These are phyloP conservation scores for Eurytoma adleriae DNA, from an alignment of 2,888 invertebrate species.

Conservation along the genomic window DNA sequence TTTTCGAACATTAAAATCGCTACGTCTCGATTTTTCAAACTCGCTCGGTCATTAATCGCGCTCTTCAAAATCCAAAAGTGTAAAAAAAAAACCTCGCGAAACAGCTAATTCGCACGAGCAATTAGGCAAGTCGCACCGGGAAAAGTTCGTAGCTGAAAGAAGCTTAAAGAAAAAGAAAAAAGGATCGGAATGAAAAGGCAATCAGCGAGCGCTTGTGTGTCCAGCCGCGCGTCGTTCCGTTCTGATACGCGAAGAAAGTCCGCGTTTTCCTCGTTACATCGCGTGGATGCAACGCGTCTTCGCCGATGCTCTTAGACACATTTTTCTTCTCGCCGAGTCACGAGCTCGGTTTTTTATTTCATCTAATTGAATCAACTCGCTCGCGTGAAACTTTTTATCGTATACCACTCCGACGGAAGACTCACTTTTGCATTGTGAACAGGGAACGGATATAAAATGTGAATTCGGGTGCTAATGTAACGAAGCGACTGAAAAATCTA, in stretches of 20 bases:
- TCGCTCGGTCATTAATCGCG: not conserved
- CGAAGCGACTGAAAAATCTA: no score
- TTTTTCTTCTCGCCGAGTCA: slow-evolving; percentile 24
- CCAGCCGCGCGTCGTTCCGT: slow-evolving; percentile 64
- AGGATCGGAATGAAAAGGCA: slow-evolving; percentile 10
- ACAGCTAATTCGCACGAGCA: not conserved
- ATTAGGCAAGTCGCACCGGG: slow-evolving; percentile 14
- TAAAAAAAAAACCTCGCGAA: not conserved
- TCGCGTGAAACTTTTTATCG: no score
- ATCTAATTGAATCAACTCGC: no score
- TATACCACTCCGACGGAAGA: no score
- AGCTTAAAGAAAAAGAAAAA: slow-evolving; percentile 13
- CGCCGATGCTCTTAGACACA: no score
- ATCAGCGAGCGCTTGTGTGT: not conserved
- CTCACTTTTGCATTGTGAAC: no score
- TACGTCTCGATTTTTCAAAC: no score
- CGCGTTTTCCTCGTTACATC: slow-evolving; percentile 50
- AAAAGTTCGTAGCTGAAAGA: slow-evolving; percentile 1
- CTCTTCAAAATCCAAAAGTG: not conserved
- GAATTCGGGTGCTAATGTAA: no score
- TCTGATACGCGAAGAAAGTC: slow-evolving; percentile 71
- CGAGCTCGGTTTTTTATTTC: no score
- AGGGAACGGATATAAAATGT: no score
- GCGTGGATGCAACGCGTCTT: no score
- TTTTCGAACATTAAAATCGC: no score